phyloP scores from a whole-genome alignment of 2,113 vertebrate species.

The Campylomormyrus tamandua region DNA sequence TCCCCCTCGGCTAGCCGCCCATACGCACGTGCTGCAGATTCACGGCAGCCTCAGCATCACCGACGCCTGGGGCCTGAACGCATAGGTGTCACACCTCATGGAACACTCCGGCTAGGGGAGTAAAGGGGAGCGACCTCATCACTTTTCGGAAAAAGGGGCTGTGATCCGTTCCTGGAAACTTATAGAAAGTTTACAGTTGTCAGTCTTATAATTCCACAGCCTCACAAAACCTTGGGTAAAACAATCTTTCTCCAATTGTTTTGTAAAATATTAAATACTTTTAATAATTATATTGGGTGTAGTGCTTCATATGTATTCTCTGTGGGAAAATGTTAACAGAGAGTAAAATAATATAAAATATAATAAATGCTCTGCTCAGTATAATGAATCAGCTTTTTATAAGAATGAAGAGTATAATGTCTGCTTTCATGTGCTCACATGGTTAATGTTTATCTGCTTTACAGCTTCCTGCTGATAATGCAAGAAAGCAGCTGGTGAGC shows the following conservation, averaged over 20 bases:
- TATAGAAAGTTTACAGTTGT: background rate
- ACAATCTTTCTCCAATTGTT: background rate
- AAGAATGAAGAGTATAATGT: background rate
- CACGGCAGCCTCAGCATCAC: background rate
- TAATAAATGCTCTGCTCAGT: background rate
- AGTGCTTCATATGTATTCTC: background rate
- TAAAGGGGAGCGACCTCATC: background rate
- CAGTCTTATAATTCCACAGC: background rate
- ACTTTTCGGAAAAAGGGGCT: background rate
- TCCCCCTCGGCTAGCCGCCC: background rate
- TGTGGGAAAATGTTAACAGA: background rate
- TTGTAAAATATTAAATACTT: background rate
- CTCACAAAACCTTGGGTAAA: background rate
- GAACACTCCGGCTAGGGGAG: too few species aligned
- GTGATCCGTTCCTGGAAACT: background rate
- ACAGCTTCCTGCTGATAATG: background rate
- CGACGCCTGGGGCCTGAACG: background rate
- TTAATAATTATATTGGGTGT: background rate
- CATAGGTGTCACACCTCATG: background rate
- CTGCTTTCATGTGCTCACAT: background rate
- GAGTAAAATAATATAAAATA: background rate
- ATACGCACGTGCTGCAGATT: too few species aligned
- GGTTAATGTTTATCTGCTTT: conserved; percentile 3
- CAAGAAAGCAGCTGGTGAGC: background rate
- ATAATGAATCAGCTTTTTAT: background rate